These are phyloP conservation scores for Phoxinus dragarum DNA, from an alignment of 2,797 vertebrate genomes.

Conservation along the genomic window DNA sequence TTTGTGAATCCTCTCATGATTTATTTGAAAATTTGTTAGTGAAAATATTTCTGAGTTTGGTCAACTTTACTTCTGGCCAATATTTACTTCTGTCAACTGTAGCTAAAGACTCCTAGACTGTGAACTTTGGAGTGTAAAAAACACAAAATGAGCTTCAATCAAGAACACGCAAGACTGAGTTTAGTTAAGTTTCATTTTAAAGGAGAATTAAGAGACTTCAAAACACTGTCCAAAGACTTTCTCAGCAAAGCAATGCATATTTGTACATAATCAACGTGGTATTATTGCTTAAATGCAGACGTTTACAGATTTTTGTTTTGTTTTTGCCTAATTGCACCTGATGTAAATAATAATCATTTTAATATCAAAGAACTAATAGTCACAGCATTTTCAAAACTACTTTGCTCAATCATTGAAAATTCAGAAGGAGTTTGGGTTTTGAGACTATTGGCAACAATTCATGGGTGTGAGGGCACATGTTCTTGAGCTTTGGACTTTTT, in stretches of 20 bases:
- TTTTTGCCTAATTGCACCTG: constrained; percentile 48
- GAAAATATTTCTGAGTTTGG: constrained; percentile 1
- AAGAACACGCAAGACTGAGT: neutral
- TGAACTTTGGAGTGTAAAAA: neutral
- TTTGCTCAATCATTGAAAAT: neutral
- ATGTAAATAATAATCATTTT: constrained; percentile 70
- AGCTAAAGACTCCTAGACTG: constrained; percentile 14
- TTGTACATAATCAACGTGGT: constrained; percentile 49
- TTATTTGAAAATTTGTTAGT: constrained; percentile 17
- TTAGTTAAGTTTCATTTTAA: neutral
- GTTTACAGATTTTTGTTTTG: constrained; percentile 35
- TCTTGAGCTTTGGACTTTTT: constrained; percentile 17
- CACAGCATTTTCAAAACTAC: neutral
- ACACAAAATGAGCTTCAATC: neutral
- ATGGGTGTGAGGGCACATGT: neutral
- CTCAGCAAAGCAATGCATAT: constrained; percentile 43
- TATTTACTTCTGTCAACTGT: neutral
- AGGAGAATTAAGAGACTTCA: constrained; percentile 22
- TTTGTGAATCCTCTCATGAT: constrained; percentile 18
- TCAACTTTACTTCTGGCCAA: neutral
- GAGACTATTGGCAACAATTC: neutral
- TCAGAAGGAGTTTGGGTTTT: neutral
- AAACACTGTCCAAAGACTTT: constrained; percentile 40
- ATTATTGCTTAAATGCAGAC: constrained; percentile 50
- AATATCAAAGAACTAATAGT: constrained; percentile 8